Evolutionary conservation across 2,797 vertebrate genomes (phyloP).

Genomic region (Microctenopoma stevenorrisi): DNA sequence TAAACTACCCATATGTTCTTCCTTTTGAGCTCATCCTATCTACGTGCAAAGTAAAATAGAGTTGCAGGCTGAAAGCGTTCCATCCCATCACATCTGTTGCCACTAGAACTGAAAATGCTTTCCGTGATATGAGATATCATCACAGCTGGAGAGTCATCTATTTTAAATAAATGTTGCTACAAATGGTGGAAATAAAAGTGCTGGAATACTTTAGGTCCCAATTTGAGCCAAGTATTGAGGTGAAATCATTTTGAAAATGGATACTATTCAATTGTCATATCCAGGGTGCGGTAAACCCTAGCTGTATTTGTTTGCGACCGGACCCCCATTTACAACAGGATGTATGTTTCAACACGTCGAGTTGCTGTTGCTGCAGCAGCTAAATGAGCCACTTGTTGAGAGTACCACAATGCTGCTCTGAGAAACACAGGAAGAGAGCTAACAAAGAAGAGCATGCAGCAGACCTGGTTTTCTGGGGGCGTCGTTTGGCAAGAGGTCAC

Average conservation of each 20-base stretch:
- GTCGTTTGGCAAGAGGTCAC: conserved; percentile 56
- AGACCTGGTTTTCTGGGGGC: conserved; percentile 48
- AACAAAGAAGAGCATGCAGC: conserved; percentile 68
- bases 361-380: conserved; percentile 25
- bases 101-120: conserved; percentile 10
- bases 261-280: not conserved
- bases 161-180: conserved; percentile 6
- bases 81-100: not conserved
- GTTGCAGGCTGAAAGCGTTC: not conserved
- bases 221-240: conserved; percentile 1
- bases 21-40: not conserved
- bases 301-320: conserved; percentile 39
- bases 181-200: not conserved
- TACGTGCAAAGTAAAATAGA: conserved; percentile 4
- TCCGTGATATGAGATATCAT: not conserved
- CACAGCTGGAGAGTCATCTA: conserved; percentile 18
- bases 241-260: not conserved
- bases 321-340: conserved; percentile 72
- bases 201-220: not conserved
- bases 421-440: conserved; percentile 77
- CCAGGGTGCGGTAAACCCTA: not conserved
- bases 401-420: conserved; percentile 72
- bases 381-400: conserved; percentile 77
- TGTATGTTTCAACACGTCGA: conserved; percentile 72
- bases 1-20: not conserved